Evolutionary conservation across 2,888 invertebrate genomes (phyloP), one percentile per base, ranked within the genome.

Genomic region (Tryphoninae sp.): DNA sequence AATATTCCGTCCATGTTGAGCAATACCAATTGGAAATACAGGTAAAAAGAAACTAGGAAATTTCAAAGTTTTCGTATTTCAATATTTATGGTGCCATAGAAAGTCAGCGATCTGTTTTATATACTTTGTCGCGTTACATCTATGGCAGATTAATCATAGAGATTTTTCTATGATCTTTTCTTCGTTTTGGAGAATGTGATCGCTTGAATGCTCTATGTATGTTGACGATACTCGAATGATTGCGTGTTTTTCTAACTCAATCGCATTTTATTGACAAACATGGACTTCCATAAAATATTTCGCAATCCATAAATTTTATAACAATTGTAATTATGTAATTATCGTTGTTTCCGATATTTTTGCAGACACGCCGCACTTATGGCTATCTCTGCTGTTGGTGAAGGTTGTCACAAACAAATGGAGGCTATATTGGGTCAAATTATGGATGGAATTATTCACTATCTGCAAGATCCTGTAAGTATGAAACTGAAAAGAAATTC

Each of bases 391-490:
- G 98, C 99, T 0, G 97, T 98, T 80, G 99, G 99, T 3, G 99
- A 99, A 93, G 99, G 99, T 23, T 99, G 99, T 91, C 98, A 98
- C 91, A 97, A 98, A 90, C 98, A 99, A 92, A 99, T 99, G 99
- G 98, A 98, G 92, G 94, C 95, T 72, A 96, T 98, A 94, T 94
- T 99, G n/a, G 96, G 96, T 76, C 96, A 97, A 92, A 96, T 99
- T 51, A 96, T 99, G 93, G 95, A 96, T 58, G 98, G 97, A 53
- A 96, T 99, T 53, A 93, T 98, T 81, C 96, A 95, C 86, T 98
- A 95, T 92, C 93, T 98, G 23, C 94, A 95, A 86, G 98, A 98
- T 92, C 95, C 96, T 69, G 96, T 96, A 92, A 93, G 94, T 93
- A 92, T 91, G 91, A 90, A 11, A 22, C 74, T 26, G 22, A 26